These are phyloP conservation scores for Neomorphus geoffroyi DNA, from an alignment of 2,797 vertebrate species.

Conservation along the genomic window DNA sequence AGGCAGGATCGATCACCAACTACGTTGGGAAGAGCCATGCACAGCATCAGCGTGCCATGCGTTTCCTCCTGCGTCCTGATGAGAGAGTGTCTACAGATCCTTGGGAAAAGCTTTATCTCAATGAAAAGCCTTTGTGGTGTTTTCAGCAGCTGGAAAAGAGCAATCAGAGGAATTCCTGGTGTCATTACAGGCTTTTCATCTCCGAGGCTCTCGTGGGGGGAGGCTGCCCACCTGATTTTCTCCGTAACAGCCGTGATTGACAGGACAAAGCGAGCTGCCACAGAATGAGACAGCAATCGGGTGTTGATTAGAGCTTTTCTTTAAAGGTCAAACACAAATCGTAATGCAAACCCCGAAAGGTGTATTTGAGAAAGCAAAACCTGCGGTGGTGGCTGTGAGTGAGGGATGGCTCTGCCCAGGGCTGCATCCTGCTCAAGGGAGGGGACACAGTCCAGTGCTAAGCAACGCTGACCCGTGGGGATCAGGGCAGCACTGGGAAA, in stretches of 20 bases:
- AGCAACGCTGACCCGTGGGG: background rate
- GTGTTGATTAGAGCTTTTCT: background rate
- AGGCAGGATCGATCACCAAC: background rate
- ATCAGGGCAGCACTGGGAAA: background rate
- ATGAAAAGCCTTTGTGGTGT: background rate
- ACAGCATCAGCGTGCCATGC: accelerated
- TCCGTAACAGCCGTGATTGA: background rate
- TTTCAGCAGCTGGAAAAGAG: background rate
- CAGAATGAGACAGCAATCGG: background rate
- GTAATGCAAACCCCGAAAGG: background rate
- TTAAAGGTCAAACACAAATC: background rate
- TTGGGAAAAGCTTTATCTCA: background rate
- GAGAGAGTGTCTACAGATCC: background rate
- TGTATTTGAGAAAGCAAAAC: background rate
- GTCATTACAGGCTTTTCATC: background rate
- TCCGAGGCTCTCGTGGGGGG: background rate
- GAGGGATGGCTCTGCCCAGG: background rate
- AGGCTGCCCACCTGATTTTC: background rate
- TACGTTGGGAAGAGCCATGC: accelerated
- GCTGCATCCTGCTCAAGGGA: background rate
- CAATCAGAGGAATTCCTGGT: background rate
- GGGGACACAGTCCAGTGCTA: background rate
- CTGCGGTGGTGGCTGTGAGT: accelerated
- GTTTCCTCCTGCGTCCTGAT: background rate
- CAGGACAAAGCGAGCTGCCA: background rate